Base-by-base conservation (phyloP, 2,888 invertebrate species). In the Tenthredo amoena region DNA sequence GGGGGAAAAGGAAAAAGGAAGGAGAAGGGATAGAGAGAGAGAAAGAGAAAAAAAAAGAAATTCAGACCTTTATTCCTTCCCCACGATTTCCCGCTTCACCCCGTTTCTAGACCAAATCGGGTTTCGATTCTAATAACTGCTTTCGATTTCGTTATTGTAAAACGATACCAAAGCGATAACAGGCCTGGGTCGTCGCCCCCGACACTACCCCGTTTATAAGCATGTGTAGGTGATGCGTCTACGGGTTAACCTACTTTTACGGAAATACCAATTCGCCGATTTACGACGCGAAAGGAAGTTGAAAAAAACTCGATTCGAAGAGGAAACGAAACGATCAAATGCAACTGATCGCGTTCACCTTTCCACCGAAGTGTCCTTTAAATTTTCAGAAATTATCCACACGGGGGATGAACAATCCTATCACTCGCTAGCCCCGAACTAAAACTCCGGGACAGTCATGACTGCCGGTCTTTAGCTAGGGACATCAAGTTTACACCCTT, bases 121-220 rank as follows among this genome's bases (percentile, higher is more conserved):
- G 15, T 15, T 62, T 62, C 62, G 81, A 81, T 81, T 81, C 81
- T 81, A 62, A 81, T 81, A 81, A 81, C 81, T 81, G 62, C 81
- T 81, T 62, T 81, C 81, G 81, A 81, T 81, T 81, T 81, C 81
- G 58, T 58, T 81, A 81, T 81, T 81, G 81, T 62, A 81, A 58
- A 77, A 50, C 62, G 81, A 81, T 40, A 81, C 81, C 21, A 81
- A 40, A n/a, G n/a, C 62, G 81, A 81, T 77, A 74, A 74, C 21
- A 43, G 74, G 68, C 43, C 21, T 21, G 77, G 77, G 21, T 74
- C 72, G 40, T 43, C 72, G 40, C 21, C 40, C 43, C 4, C 40
- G 12, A 21, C 40, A 12, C 26, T 43, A 26, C 74, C 43, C 40
- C 21, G n/a, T 21, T 15, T 74, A 21, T 55, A 55, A 55, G n/a